Base-by-base conservation (phyloP, 2,888 invertebrate genomes). In the Andrena camellia region DNA sequence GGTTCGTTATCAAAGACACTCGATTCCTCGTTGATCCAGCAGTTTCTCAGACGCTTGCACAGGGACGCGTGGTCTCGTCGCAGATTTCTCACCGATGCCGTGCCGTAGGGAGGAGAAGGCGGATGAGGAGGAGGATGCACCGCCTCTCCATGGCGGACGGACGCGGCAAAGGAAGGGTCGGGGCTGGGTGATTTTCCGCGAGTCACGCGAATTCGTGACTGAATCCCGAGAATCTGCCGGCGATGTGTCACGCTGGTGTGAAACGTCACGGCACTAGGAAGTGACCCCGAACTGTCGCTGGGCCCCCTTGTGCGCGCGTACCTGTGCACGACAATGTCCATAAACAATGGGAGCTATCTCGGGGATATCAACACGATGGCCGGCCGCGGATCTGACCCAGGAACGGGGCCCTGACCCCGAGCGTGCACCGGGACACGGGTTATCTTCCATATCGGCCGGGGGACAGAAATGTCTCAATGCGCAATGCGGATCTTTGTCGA, bases 261-360 rank as follows among this genome's bases (percentile, higher is more conserved):
- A 92, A 91, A 90, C 91, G 90, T 91, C 89, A 89, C 86, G 91
- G 89, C 90, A 91, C 90, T 88, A 91, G 92, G 92, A 92, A 92
- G 89, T 92, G 92, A 92, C 92, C 92, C 91, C 90, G 90, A 92
- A 92, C 90, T 90, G 92, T 92, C 91, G 85, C 67, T 73, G 83
- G 79, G 78, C 79, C 84, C 68, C 66, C 42, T 42, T 23, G 23
- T n/a, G 62, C 64, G 20, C 83, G 84, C 86, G 84, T 85, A 87
- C 89, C 86, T 81, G 88, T 78, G 84, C 89, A 91, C 91, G 90
- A 90, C 89, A 90, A 85, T 91, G 90, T 91, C 92, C 91, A 91
- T 91, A 92, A 92, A 92, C 92, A 92, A 92, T 92, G 92, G 89
- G 81, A 90, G 89, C 92, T 92, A 92, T 92, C 92, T 91, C 87